Percentiles rank a stretch among this genome's conserved stretches.
These are phyloP conservation scores for Agonopterix heracliana DNA, from an alignment of 2,888 invertebrate genomes.

Conservation along the genomic window DNA sequence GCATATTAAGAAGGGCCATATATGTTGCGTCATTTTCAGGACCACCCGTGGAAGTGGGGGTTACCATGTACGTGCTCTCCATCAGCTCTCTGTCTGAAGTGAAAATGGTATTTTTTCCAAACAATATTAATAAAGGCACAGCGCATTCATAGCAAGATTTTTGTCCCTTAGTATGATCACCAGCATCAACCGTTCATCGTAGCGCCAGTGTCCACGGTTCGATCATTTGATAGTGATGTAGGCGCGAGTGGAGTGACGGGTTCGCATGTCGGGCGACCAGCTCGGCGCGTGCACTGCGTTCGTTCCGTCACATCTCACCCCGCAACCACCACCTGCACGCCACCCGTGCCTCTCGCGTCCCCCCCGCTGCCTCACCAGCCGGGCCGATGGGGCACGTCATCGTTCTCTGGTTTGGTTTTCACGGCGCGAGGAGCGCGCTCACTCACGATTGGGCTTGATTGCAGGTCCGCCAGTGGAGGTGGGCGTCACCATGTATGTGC, in stretches of 20 bases:
- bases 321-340: slow-evolving; percentile 20
- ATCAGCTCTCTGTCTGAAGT: slow-evolving; percentile 92
- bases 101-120: slow-evolving; percentile 79
- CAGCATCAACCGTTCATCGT: slow-evolving; percentile 73
- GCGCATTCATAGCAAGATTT: slow-evolving; percentile 66
- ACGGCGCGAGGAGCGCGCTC: slow-evolving; percentile 51
- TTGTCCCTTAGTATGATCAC: slow-evolving; percentile 65
- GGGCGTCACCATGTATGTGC: slow-evolving; percentile 98
- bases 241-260: slow-evolving; percentile 30
- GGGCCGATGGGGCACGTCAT: slow-evolving; percentile 60
- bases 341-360: slow-evolving; percentile 39
- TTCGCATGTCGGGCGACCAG: slow-evolving; percentile 13
- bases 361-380: slow-evolving; percentile 31
- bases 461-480: slow-evolving; percentile 98
- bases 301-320: slow-evolving; percentile 5
- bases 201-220: slow-evolving; percentile 74
- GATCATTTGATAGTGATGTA: slow-evolving; percentile 35
- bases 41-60: slow-evolving; percentile 88
- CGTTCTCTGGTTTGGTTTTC: slow-evolving; percentile 65
- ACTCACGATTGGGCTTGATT: slow-evolving; percentile 77
- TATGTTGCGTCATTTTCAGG: slow-evolving; percentile 78
- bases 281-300: slow-evolving; percentile 7
- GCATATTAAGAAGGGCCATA: slow-evolving; percentile 11
- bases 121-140: slow-evolving; percentile 64
- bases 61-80: slow-evolving; percentile 90